A percentile compares a stretch with the other conserved stretches of the same genome.
Evolutionary conservation across 2,113 vertebrate species (phyloP).

Genomic region (Protobothrops flavoviridis): DNA sequence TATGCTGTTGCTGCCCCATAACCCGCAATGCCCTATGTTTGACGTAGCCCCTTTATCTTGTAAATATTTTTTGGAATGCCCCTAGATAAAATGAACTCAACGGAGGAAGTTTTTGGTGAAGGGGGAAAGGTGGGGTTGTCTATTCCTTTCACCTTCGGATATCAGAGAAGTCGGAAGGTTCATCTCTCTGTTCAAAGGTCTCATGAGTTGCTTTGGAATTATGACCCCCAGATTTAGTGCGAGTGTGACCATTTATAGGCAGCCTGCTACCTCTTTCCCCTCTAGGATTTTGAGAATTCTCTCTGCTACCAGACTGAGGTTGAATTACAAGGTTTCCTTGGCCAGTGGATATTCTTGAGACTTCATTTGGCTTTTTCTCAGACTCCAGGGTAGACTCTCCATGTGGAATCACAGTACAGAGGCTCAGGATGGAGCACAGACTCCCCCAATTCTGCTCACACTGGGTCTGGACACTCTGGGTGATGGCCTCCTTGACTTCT

Average conservation of each 20-base stretch:
- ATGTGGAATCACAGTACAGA: constrained; percentile 76
- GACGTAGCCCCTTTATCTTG: constrained; percentile 84
- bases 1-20: constrained; percentile 61
- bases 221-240: constrained; percentile 70
- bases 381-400: constrained; percentile 57
- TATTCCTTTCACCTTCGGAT: constrained; percentile 90
- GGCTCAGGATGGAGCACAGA: constrained; percentile 90
- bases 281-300: constrained; percentile 72
- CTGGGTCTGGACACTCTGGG: constrained; percentile 86
- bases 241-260: constrained; percentile 71
- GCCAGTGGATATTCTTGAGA: constrained; percentile 53
- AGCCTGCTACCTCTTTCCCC: constrained; percentile 79
- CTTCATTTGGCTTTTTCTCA: constrained; percentile 66
- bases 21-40: constrained; percentile 83
- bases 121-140: constrained; percentile 27
- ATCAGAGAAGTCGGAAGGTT: constrained; percentile 84
- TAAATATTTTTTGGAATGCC: constrained; percentile 94
- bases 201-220: constrained; percentile 76
- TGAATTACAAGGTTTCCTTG: constrained; percentile 52
- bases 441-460: constrained; percentile 96
- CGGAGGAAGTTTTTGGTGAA: constrained; percentile 57
- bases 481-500: constrained; percentile 92
- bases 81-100: constrained; percentile 75
- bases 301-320: constrained; percentile 71
- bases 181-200: constrained; percentile 77